phyloP scores from a whole-genome alignment of 2,888 invertebrate genomes.

The Glaucopsyche alexis region DNA sequence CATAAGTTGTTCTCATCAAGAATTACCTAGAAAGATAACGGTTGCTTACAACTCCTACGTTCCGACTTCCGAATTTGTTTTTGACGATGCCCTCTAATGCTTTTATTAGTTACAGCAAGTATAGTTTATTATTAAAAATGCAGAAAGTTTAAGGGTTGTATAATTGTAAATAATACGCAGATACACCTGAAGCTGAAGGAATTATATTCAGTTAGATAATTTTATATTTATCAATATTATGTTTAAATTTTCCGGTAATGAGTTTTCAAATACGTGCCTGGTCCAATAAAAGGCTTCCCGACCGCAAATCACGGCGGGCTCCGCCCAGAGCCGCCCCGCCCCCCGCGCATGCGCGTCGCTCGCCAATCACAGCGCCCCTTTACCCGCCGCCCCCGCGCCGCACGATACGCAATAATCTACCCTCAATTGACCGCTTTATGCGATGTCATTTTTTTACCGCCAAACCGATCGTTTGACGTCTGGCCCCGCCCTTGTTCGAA shows the following conservation, averaged over 20 bases:
- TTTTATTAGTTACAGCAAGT: no score
- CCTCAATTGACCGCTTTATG: constrained; percentile 69
- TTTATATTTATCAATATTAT: no score
- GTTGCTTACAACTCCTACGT: no score
- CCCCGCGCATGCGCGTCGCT: constrained; percentile 59
- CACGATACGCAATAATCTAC: constrained; percentile 52
- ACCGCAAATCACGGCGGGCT: constrained; percentile 77
- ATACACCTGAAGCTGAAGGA: background rate
- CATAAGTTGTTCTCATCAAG: no score
- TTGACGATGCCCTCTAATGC: no score
- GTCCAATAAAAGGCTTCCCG: constrained; percentile 70
- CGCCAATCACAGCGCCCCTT: constrained; percentile 55
- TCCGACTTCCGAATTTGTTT: no score
- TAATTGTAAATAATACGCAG: background rate
- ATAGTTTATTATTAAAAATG: no score
- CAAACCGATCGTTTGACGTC: constrained; percentile 64
- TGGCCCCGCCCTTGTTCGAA: constrained; percentile 62
- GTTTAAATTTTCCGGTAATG: background rate
- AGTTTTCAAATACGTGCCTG: constrained; percentile 52
- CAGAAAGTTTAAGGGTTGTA: background rate
- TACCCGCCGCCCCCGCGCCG: constrained; percentile 51
- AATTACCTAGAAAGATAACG: no score
- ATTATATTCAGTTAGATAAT: no score
- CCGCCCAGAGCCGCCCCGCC: constrained; percentile 69
- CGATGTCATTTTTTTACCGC: constrained; percentile 73